Evolutionary conservation across 2,113 vertebrate species (phyloP).

Genomic region (Pagrus major): DNA sequence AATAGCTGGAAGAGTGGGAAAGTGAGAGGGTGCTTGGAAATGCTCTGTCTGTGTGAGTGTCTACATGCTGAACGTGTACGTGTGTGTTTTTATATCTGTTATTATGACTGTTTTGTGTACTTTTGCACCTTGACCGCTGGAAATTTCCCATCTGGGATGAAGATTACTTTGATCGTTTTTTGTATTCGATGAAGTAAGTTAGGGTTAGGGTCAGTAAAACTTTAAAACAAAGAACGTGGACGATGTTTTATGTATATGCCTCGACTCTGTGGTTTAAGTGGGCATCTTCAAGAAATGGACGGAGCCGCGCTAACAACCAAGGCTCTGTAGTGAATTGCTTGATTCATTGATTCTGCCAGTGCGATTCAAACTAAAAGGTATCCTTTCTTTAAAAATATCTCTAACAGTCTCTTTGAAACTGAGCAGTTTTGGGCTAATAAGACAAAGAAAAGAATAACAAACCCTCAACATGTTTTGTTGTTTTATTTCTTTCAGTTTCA

Average conservation of each 20-base stretch:
- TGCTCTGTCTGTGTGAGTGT: no score
- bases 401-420: background rate
- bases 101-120: no score
- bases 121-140: no score
- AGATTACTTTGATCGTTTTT: background rate
- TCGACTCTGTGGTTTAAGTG: background rate
- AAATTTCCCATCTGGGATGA: no score
- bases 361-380: conserved; percentile 6
- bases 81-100: no score
- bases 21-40: no score
- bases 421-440: background rate
- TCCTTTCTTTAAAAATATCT: background rate
- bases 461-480: background rate
- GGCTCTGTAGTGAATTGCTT: background rate
- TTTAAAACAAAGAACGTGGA: background rate
- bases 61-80: no score
- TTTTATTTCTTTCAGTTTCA: background rate
- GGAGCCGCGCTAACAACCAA: background rate
- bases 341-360: background rate
- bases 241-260: background rate
- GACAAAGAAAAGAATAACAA: background rate
- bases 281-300: background rate
- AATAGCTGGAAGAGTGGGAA: no score
- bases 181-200: background rate
- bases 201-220: background rate